A percentile compares a stretch with the other conserved stretches of the same genome.
Conservation (phyloP, 2,888 invertebrate genomes). For the Drosophila ustulata region DNA sequence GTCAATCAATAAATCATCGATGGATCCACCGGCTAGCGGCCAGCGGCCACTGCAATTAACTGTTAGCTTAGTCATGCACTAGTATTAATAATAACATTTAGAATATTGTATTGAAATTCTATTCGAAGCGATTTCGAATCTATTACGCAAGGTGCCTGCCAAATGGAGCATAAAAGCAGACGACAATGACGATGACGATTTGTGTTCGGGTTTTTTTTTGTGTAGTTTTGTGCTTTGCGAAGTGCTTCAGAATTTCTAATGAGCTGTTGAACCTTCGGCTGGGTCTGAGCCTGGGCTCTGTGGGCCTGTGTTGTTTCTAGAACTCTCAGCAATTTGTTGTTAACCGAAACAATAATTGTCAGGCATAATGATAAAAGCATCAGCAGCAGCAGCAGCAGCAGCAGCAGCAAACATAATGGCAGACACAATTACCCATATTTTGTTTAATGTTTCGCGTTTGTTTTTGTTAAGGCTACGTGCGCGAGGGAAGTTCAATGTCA, state of each 20-base stretch:
- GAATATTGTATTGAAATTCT: constrained; percentile 26
- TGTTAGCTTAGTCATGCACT: constrained; percentile 17
- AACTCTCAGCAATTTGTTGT: constrained; percentile 59
- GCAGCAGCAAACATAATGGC: constrained; percentile 50
- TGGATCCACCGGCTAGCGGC: not conserved
- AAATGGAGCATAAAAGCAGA: constrained; percentile 62
- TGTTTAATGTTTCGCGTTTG: constrained; percentile 40
- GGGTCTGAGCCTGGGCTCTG: constrained; percentile 18
- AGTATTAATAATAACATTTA: constrained; percentile 16
- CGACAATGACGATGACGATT: constrained; percentile 50
- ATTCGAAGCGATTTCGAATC: constrained; percentile 24
- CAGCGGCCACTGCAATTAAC: constrained; percentile 6
- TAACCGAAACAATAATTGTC: constrained; percentile 54
- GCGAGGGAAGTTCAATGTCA: constrained; percentile 66
- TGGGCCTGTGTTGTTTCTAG: constrained; percentile 53
- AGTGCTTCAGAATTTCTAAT: constrained; percentile 71
- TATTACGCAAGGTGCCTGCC: constrained; percentile 60
- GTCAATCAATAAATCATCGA: constrained; percentile 50
- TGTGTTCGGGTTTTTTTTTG: constrained; percentile 22
- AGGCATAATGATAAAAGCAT: constrained; percentile 53
- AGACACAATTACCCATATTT: constrained; percentile 78
- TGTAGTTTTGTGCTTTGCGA: constrained; percentile 2
- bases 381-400: constrained; percentile 34
- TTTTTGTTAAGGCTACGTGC: constrained; percentile 47
- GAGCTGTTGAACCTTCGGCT: constrained; percentile 69